phyloP scores from a whole-genome alignment of 2,888 invertebrate species.

The Polydesmus complanatus region DNA sequence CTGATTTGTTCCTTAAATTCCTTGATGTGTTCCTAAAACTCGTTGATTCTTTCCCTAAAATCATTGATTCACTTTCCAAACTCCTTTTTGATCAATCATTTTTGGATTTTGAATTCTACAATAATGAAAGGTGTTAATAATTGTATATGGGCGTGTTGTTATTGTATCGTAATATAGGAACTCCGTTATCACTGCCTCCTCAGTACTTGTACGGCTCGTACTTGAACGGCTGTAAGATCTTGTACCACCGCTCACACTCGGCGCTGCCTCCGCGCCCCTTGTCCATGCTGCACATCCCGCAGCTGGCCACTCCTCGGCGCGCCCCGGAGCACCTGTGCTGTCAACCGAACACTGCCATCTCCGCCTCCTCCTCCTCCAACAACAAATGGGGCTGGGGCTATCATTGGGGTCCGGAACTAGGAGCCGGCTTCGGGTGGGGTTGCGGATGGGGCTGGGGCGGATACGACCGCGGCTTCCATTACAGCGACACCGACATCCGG shows the following conservation, averaged over 20 bases:
- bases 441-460: conserved; percentile 14
- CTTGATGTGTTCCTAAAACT: not conserved
- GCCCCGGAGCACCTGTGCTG: not conserved
- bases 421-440: conserved; percentile 2
- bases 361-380: not conserved
- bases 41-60: not conserved
- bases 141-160: no score
- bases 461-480: not conserved
- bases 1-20: no score
- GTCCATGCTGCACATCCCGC: not conserved
- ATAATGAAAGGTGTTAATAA: no score
- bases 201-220: not conserved
- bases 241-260: not conserved
- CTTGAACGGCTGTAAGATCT: not conserved
- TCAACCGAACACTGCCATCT: not conserved
- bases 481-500: conserved; percentile 15
- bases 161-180: no score
- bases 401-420: conserved; percentile 9
- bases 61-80: not conserved
- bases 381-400: conserved; percentile 10
- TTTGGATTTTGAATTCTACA: no score
- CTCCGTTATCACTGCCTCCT: not conserved
- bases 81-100: not conserved
- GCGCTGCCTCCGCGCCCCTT: not conserved
- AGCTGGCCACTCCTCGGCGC: not conserved